Conservation (phyloP, 2,888 invertebrate genomes). For the Caenorhabditis virilis region DNA sequence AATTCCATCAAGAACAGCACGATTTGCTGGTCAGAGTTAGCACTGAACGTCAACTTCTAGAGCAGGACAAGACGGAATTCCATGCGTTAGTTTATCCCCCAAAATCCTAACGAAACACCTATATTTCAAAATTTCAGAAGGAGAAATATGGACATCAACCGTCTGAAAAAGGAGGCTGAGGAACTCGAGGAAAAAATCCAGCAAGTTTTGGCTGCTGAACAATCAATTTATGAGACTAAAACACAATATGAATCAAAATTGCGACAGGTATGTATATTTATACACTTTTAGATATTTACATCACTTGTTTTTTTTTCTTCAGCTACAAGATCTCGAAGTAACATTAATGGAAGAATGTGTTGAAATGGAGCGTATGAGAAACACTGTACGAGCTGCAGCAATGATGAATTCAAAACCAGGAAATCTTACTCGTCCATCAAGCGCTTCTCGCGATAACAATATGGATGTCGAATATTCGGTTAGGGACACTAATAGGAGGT, state of each 20-base stretch:
- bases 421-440: background rate
- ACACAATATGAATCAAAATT: constrained; percentile 38
- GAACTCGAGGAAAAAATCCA: constrained; percentile 52
- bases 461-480: background rate
- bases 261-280: constrained; percentile 33
- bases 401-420: background rate
- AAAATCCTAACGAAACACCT: background rate
- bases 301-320: too few relatives aligned
- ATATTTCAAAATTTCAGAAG: constrained; percentile 17
- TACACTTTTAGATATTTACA: too few relatives aligned
- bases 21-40: constrained; percentile 61
- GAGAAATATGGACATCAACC: constrained; percentile 35
- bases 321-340: constrained; percentile 48
- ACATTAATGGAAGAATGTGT: constrained; percentile 50
- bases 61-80: constrained; percentile 47
- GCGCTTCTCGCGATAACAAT: background rate
- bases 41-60: constrained; percentile 54
- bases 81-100: constrained; percentile 16
- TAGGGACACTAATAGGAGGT: constrained; percentile 9
- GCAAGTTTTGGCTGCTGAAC: constrained; percentile 49
- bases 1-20: constrained; percentile 58
- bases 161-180: constrained; percentile 57
- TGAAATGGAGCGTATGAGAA: constrained; percentile 45
- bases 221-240: constrained; percentile 12
- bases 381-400: constrained; percentile 6